Evolutionary conservation across 2,797 vertebrate species (phyloP).

Genomic region (Oreortyx pictus): DNA sequence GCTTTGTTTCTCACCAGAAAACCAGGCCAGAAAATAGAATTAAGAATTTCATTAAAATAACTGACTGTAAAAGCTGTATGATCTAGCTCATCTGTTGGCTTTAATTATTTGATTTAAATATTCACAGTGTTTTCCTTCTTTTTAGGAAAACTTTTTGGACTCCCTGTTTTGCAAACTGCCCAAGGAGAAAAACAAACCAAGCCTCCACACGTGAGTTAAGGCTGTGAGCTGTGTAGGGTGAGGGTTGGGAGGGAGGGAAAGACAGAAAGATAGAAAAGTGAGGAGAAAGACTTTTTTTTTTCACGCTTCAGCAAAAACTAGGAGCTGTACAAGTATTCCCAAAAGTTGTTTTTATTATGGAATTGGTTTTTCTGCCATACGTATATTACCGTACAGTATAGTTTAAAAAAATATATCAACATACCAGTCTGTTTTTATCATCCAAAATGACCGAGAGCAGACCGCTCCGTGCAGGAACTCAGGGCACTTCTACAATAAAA

Average conservation of each 20-base stretch:
- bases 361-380: background rate
- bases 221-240: background rate
- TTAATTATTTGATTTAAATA: constrained; percentile 4
- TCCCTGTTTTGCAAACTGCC: background rate
- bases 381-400: background rate
- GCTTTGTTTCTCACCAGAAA: background rate
- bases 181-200: background rate
- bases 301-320: background rate
- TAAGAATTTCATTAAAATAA: constrained; percentile 9
- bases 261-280: background rate
- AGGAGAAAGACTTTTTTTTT: background rate
- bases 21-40: constrained; percentile 13
- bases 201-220: background rate
- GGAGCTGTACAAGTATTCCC: background rate
- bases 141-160: background rate
- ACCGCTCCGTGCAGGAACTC: background rate
- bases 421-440: background rate
- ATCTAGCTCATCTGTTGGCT: background rate
- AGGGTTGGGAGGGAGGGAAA: background rate
- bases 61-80: background rate
- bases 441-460: background rate
- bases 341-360: constrained; percentile 37
- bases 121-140: background rate
- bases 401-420: background rate
- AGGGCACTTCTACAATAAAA: constrained; percentile 16